Evolutionary conservation across 1,140 invertebrate genomes (phyloP).

Genomic region (Elymnias hypermnestra): DNA sequence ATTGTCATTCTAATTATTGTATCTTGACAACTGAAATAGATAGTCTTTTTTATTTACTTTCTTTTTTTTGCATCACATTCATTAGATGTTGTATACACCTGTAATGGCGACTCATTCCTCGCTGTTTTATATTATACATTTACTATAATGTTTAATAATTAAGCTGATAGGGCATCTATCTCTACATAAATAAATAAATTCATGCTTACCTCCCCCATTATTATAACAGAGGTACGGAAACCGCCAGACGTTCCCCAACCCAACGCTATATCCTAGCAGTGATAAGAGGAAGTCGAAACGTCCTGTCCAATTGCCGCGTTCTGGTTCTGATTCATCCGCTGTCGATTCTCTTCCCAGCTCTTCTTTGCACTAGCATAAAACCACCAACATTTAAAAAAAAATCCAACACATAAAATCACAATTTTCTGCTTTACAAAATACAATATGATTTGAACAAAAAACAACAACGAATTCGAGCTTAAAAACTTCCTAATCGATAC

Average conservation of each 20-base stretch:
- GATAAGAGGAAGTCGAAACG: slow-evolving; percentile 90
- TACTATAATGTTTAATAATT: too few relatives aligned
- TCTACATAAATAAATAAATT: too few relatives aligned
- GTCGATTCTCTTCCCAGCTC: slow-evolving; percentile 49
- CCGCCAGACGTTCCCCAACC: slow-evolving; percentile 91
- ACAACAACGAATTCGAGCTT: too few relatives aligned
- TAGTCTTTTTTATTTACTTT: too few relatives aligned
- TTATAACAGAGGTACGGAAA: slow-evolving; percentile 89
- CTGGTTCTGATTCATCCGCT: slow-evolving; percentile 74
- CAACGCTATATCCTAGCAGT: slow-evolving; percentile 90
- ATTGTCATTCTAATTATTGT: too few relatives aligned
- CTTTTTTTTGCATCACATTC: too few relatives aligned
- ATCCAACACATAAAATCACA: slow-evolving; percentile 7
- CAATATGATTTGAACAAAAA: background rate
- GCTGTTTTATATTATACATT: too few relatives aligned
- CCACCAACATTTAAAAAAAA: too few relatives aligned
- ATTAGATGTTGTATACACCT: too few relatives aligned
- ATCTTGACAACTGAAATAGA: too few relatives aligned
- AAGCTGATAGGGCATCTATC: too few relatives aligned
- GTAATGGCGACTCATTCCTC: too few relatives aligned
- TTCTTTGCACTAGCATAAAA: slow-evolving; percentile 44
- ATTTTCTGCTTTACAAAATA: background rate
- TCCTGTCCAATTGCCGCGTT: slow-evolving; percentile 87
- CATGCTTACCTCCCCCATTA: slow-evolving; percentile 87
- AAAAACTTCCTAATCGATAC: slow-evolving; percentile 25